phyloP scores from a whole-genome alignment of 2,113 vertebrate species.

The Glaucomys volans region DNA sequence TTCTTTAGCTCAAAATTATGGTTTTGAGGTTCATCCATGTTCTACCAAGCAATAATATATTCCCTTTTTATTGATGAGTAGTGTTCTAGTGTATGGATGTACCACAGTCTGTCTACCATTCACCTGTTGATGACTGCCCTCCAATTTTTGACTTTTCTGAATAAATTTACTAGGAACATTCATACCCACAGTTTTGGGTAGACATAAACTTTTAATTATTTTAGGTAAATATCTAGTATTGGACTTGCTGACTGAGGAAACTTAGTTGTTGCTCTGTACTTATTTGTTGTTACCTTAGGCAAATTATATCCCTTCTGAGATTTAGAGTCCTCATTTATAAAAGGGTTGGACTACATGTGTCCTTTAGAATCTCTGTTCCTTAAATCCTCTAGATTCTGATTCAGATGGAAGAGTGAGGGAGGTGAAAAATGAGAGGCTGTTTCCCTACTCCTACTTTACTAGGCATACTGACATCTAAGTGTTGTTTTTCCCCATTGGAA shows the following conservation, averaged over 20 bases:
- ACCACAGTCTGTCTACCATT: not conserved
- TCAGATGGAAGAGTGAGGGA: not conserved
- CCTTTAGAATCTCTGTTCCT: not conserved
- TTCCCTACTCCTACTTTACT: not conserved
- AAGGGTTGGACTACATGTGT: not conserved
- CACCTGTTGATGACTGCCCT: not conserved
- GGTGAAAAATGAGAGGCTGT: not conserved
- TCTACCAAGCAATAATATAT: not conserved
- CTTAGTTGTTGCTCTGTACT: not conserved
- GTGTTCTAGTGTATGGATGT: not conserved
- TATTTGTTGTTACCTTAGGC: constrained; percentile 53
- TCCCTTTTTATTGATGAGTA: not conserved
- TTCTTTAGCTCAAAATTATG: not conserved
- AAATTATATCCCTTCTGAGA: not conserved
- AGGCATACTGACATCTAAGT: not conserved
- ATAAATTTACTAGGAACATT: not conserved
- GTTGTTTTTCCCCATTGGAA: not conserved
- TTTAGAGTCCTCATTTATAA: not conserved
- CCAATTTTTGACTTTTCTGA: not conserved
- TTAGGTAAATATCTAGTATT: constrained; percentile 9
- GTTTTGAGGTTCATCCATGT: not conserved
- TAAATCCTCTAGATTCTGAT: not conserved
- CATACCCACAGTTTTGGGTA: not conserved
- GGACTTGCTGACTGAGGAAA: not conserved
- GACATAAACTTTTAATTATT: constrained; percentile 10